These are phyloP conservation scores for Orbicella faveolata DNA, from an alignment of 64 coral and sea anemone species.

Conservation along the genomic window DNA sequence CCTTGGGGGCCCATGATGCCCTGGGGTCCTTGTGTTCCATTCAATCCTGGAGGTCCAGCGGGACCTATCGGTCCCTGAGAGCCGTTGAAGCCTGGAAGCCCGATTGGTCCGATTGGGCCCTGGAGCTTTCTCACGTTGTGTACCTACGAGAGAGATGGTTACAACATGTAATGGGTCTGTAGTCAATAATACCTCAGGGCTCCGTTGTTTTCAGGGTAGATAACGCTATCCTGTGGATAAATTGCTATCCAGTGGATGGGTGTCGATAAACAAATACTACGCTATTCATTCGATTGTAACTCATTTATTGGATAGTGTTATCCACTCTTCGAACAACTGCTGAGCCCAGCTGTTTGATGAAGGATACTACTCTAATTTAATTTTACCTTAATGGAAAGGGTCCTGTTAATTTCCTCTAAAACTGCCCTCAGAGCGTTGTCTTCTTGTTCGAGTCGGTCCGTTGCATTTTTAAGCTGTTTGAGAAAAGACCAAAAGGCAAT, in stretches of 20 bases:
- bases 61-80: constrained; percentile 23
- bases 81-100: constrained; percentile 17
- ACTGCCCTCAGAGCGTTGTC: not conserved
- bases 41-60: constrained; percentile 39
- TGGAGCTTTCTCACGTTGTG: not conserved
- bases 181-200: too few relatives aligned
- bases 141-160: not conserved
- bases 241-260: too few relatives aligned
- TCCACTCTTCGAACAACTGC: too few relatives aligned
- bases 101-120: constrained; percentile 29
- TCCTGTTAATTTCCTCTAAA: not conserved
- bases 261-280: too few relatives aligned
- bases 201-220: too few relatives aligned
- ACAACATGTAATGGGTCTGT: too few relatives aligned
- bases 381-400: not conserved
- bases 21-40: constrained; percentile 36
- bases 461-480: not conserved
- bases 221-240: too few relatives aligned
- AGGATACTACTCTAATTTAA: too few relatives aligned
- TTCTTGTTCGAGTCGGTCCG: not conserved
- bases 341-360: too few relatives aligned
- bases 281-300: too few relatives aligned
- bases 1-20: constrained; percentile 24
- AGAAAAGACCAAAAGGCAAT: not conserved
- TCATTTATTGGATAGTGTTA: too few relatives aligned